Evolutionary conservation across 1,140 invertebrate genomes (phyloP).

Genomic region (Parapsyche elsis): DNA sequence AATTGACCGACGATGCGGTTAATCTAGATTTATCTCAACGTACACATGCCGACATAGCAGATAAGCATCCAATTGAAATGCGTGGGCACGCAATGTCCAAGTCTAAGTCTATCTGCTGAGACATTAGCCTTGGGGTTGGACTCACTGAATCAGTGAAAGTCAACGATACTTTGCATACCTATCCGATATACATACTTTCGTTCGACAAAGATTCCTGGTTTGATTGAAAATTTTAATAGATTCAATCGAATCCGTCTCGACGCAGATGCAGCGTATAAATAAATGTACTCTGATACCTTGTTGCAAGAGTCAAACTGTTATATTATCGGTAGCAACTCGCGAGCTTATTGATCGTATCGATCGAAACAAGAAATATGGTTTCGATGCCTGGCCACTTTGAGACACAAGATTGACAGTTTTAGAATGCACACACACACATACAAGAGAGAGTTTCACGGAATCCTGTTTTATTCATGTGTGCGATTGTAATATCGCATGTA

Average conservation of each 20-base stretch:
- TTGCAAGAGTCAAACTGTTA: not conserved
- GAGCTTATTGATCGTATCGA: constrained; percentile 16
- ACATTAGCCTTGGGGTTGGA: not conserved
- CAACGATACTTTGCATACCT: not conserved
- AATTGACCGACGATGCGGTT: not conserved
- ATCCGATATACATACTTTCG: not conserved
- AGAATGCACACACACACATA: constrained; percentile 18
- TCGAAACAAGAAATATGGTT: constrained; percentile 10
- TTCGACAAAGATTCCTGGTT: not conserved
- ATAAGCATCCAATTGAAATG: constrained; percentile 22
- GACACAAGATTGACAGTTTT: constrained; percentile 27
- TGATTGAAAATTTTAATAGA: not conserved
- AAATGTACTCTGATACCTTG: not conserved
- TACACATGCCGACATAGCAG: constrained; percentile 7
- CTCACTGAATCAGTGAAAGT: constrained; percentile 31
- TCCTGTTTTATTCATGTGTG: constrained; percentile 17
- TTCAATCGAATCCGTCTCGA: not conserved
- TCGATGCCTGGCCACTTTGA: constrained; percentile 3
- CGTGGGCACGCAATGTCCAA: not conserved
- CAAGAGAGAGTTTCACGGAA: not conserved
- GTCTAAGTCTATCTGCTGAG: not conserved
- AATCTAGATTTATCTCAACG: constrained; percentile 24
- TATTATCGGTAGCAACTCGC: not conserved
- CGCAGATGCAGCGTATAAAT: too few species aligned
- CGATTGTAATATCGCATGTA: not conserved